Evolutionary conservation across 2,113 vertebrate genomes (phyloP), one percentile per base, ranked within the genome.

Genomic region (Columba janthina): DNA sequence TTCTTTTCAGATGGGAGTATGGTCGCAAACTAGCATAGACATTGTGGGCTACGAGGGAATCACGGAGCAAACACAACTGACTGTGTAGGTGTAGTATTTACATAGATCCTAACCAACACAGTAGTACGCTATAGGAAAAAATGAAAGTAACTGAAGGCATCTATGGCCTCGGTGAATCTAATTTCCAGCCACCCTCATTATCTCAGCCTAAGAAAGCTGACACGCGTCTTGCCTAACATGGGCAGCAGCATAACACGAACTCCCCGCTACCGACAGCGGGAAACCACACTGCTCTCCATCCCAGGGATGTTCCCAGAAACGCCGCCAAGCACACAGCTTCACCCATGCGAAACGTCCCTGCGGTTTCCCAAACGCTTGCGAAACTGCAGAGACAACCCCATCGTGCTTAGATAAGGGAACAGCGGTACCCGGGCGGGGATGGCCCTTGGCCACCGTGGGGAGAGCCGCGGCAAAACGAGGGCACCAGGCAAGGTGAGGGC

Each of bases 331-430:
- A 75, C 79, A 72, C 82, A 96, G 84, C 76, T 91, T 84, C 82
- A 48, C 73, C 72, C 88, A 6, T 51, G 40, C 53, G 54, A 46
- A 58, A 51, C 69, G 50, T 48, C 90, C 80, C 50, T 36, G 93
- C 64, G 82, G 91, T 58, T 90, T 83, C 81, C 81, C 75, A 50
- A 70, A 62, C n/a, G 67, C 89, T 94, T 93, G 88, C 85, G 94
- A 93, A 96, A 96, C 64, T 44, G 78, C 81, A 57, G 71, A 18
- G 46, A 40, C 66, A 94, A 19, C 87, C 66, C 70, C 76, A 57
- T 69, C 84, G 93, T 50, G 89, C 84, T 19, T 3, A 67, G 91
- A 72, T 60, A 90, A 64, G 42, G 73, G 83, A 83, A 28, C 64
- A 82, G 90, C 50, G 71, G 90, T 74, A 64, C 16, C 53, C 85